Evolutionary conservation across 2,888 invertebrate species (phyloP), one percentile per base, ranked within the genome.

Genomic region (Ariolimax columbianus): DNA sequence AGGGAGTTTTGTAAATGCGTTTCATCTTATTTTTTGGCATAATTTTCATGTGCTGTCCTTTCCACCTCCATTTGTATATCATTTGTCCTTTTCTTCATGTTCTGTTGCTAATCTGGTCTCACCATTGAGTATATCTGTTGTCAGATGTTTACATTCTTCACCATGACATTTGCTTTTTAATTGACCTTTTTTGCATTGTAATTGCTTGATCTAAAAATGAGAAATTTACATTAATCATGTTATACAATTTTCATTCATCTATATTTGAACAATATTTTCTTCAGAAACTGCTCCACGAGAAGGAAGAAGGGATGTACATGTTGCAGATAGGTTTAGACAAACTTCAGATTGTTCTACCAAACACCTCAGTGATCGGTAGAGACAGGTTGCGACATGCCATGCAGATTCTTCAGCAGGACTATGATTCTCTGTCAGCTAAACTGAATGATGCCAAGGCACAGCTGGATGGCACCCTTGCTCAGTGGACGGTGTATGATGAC

Each of bases 401-500:
- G 88, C 96, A 97, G 92, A 95, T 96, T 36, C 95, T 97, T 30
- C 96, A 97, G 90, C 97, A 97, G 92, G 95, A 97, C 92, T 98
- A 98, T 97, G 98, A 98, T 91, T 96, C 96, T 93, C 95, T 98
- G 0, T 96, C 97, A 82, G 97, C 97, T 90, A 96, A 96, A 83
- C 96, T 98, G 82, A 95, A 96, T 79, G 97, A 97, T 51, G 89
- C 90, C 0, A 89, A 91, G 83, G 96, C 97, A 84, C 96, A 97
- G 90, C 95, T 98, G 51, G 97, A 97, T 94, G 96, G 96, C 0
- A 97, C 97, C 94, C 95, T 98, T 84, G 96, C 98, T 92, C 97
- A 97, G 90, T 98, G 98, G 98, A 97, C 97, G n/a, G 97, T 97
- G 4, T 98, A 97, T 92, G 98, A 98, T 93, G 98, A 98, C 91